A percentile compares a stretch with the other conserved stretches of the same genome.
These are phyloP conservation scores for Probosciger aterrimus DNA, from an alignment of 2,113 vertebrate species.

Conservation along the genomic window DNA sequence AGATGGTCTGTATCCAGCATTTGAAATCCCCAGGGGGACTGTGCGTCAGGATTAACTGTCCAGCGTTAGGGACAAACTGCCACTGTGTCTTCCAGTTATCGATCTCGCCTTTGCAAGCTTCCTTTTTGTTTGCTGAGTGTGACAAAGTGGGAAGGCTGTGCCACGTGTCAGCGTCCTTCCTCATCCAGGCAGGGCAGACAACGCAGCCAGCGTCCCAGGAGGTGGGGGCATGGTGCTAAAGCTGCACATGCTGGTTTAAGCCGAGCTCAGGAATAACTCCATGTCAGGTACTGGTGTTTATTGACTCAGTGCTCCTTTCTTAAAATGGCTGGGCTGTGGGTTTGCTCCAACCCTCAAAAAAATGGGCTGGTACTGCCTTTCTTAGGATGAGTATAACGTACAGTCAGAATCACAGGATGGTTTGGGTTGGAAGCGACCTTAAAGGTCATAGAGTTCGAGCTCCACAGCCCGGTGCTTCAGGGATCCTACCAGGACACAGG, in stretches of 20 bases:
- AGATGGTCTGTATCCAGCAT: background rate
- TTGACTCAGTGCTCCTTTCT: background rate
- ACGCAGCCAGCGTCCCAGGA: accelerated
- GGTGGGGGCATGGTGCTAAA: background rate
- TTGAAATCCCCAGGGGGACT: background rate
- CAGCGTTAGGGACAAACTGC: background rate
- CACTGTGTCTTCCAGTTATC: background rate
- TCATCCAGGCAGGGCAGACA: background rate
- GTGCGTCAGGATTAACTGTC: background rate
- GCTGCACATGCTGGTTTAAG: background rate
- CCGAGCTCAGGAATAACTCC: background rate
- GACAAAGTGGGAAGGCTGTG: background rate
- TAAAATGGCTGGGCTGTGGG: background rate
- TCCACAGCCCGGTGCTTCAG: background rate
- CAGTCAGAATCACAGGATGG: background rate
- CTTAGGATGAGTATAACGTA: background rate
- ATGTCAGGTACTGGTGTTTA: accelerated
- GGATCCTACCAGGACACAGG: background rate
- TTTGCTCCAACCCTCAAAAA: background rate
- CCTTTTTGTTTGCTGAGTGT: background rate
- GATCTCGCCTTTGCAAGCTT: background rate
- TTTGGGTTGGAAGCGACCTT: background rate
- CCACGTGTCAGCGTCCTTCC: background rate
- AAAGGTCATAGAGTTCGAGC: background rate
- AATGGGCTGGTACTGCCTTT: background rate